A percentile compares a stretch with the other conserved stretches of the same genome.
phyloP scores from a whole-genome alignment of 1,140 invertebrate genomes.

The Cephus cinctus region DNA sequence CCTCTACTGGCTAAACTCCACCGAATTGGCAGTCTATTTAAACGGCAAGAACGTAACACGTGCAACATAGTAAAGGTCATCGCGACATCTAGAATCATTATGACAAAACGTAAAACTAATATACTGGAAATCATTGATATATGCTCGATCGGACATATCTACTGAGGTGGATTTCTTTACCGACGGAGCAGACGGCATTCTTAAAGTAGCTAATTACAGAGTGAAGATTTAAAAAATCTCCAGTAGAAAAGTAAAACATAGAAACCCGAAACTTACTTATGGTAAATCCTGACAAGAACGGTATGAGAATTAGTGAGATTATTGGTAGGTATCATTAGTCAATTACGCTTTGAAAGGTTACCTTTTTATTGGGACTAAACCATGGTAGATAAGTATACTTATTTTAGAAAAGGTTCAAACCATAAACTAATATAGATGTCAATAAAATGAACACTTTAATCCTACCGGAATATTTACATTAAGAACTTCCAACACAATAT shows the following conservation, averaged over 20 bases:
- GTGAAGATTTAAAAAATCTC: background rate
- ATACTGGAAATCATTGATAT: background rate
- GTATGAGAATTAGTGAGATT: background rate
- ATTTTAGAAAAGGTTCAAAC: background rate
- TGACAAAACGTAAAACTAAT: background rate
- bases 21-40: conserved; percentile 30
- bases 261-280: background rate
- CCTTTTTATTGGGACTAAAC: too few species aligned
- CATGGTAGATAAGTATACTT: background rate
- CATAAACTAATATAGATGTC: background rate
- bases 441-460: background rate
- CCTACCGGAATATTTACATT: background rate
- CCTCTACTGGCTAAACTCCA: conserved; percentile 16
- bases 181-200: background rate
- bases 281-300: background rate
- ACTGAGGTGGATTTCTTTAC: background rate
- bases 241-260: background rate
- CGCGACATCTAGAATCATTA: conserved; percentile 27
- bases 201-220: background rate
- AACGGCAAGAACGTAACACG: conserved; percentile 46
- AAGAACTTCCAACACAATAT: background rate
- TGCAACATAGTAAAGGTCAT: conserved; percentile 35
- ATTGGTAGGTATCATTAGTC: background rate
- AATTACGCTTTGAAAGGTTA: too few species aligned
- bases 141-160: background rate